Evolutionary conservation across 2,888 invertebrate species (phyloP), one percentile per base, ranked within the genome.

Genomic region (Melangyna quadrimaculata): DNA sequence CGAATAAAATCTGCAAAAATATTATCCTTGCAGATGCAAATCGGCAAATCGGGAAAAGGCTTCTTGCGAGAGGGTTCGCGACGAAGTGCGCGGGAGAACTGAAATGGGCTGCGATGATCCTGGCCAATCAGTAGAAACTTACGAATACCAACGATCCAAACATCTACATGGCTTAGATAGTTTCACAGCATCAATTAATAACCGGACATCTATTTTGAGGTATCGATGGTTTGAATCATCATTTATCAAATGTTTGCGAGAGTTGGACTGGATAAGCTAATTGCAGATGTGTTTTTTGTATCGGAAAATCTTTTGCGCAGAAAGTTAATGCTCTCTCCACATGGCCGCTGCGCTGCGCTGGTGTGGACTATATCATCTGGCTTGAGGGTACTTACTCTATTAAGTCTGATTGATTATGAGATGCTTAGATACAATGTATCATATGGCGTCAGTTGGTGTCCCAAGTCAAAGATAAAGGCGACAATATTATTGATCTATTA

Each of bases 1-100:
- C 77, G 63, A 67, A 86, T 86, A 81, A 86, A 86, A 72, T 81
- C 61, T 12, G 24, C 24, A 35, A 86, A 86, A 70, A 78, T 86
- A 86, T 86, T 71, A 72, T 37, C 71, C 80, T 22, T 55, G 24
- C 71, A 10, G 71, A 71, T 55, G 29, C 72, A 14, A 69, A 77
- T 82, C n/a, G n/a, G 72, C 40, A 53, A 63, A 80, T 80, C 79
- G 48, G 32, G 6, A 43, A 55, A 65, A 43, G 24, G 37, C n/a
- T 32, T 45, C 78, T 14, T 40, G 24, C 29, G 19, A 70, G n/a
- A 51, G 51, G 24, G 12, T 22, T 22, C 2, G 48, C 43, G 32
- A 24, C 14, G n/a, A 72, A 19, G 6, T 32, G 55, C 32, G 12
- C 32, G 12, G 32, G 12, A 29, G 27, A 35, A 8, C 17, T 19